Evolutionary conservation across 2,797 vertebrate species (phyloP).

Genomic region (Sitta carolinensis): DNA sequence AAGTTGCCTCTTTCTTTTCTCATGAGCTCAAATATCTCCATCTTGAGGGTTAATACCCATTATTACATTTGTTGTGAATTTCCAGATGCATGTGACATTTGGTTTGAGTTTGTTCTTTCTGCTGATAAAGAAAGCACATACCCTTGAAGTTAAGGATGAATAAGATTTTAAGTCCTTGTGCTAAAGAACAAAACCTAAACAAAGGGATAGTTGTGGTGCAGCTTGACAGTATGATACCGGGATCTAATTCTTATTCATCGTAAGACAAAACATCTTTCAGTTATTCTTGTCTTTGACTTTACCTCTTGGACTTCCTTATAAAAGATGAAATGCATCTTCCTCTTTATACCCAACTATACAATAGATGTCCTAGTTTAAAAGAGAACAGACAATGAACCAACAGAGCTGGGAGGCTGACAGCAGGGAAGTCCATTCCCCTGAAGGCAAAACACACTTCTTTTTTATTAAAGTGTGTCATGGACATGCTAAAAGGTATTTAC

Average conservation of each 20-base stretch:
- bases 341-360: constrained; percentile 40
- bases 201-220: constrained; percentile 5
- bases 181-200: constrained; percentile 37
- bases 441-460: constrained; percentile 46
- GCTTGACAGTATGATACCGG: constrained; percentile 24
- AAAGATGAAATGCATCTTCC: constrained; percentile 36
- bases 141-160: constrained; percentile 60
- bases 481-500: constrained; percentile 57
- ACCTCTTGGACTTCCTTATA: constrained; percentile 53
- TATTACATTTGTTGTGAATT: constrained; percentile 38
- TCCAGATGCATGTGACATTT: constrained; percentile 23
- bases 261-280: constrained; percentile 58
- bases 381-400: constrained; percentile 50
- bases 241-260: constrained; percentile 62
- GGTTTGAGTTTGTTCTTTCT: constrained; percentile 32
- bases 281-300: constrained; percentile 54
- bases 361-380: constrained; percentile 61
- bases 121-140: constrained; percentile 46
- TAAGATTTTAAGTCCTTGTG: constrained; percentile 42
- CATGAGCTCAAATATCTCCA: neutral
- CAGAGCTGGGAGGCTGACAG: constrained; percentile 30
- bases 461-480: constrained; percentile 54
- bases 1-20: neutral
- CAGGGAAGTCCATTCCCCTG: constrained; percentile 48
- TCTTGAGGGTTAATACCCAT: constrained; percentile 1